These are phyloP conservation scores for Leptura quadrifasciata DNA, from an alignment of 2,888 invertebrate genomes.

Conservation along the genomic window DNA sequence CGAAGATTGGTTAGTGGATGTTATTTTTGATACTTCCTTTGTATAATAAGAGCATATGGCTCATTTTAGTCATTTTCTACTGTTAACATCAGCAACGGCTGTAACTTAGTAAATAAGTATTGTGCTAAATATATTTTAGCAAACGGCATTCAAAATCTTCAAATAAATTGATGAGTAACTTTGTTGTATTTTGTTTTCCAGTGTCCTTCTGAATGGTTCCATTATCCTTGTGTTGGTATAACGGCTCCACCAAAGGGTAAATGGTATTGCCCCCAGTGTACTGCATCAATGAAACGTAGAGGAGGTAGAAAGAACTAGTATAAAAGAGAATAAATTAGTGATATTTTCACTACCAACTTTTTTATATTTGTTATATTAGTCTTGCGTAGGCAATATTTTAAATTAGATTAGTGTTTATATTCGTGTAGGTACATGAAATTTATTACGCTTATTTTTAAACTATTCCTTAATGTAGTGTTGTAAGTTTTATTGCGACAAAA, in stretches of 20 bases:
- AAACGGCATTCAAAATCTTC: background rate
- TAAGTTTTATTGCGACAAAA: background rate
- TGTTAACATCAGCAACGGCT: no score
- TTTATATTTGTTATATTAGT: background rate
- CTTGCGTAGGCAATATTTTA: conserved; percentile 22
- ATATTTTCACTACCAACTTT: background rate
- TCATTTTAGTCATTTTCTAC: no score
- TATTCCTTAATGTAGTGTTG: background rate
- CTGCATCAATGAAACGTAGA: conserved; percentile 89
- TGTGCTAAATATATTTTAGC: no score
- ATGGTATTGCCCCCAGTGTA: conserved; percentile 99
- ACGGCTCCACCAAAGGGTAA: conserved; percentile 97
- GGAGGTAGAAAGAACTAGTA: conserved; percentile 85
- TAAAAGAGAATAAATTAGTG: background rate
- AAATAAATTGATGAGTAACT: background rate
- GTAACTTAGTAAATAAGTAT: no score
- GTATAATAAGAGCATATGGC: no score
- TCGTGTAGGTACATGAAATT: conserved; percentile 11
- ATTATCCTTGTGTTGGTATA: conserved; percentile 98
- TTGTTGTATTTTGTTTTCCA: conserved; percentile 72
- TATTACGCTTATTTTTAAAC: conserved; percentile 33
- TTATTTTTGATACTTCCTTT: no score
- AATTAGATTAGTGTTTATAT: background rate
- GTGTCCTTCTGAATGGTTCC: conserved; percentile 99
- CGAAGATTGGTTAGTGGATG: no score